Conservation (phyloP, 1,140 invertebrate genomes). For the Panonychus citri region DNA sequence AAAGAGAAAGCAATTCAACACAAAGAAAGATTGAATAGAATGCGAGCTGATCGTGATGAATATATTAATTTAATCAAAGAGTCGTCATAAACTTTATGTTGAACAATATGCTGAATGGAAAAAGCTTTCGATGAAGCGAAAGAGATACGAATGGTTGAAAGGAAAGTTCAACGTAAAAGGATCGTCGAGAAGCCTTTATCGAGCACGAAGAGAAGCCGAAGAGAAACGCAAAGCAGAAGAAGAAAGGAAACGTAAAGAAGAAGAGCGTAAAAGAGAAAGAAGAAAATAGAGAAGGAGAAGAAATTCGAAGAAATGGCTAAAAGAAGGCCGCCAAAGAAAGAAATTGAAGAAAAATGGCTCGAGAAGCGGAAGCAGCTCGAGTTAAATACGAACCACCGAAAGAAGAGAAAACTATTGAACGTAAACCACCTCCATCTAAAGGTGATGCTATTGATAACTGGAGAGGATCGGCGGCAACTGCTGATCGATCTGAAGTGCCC, state of each 20-base stretch:
- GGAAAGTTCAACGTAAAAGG: no score
- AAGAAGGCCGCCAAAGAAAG: background rate
- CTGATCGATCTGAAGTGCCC: no score
- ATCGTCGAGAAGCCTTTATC: slow-evolving; percentile 29
- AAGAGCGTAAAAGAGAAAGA: slow-evolving; percentile 16
- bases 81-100: slow-evolving; percentile 12
- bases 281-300: background rate
- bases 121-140: slow-evolving; percentile 47
- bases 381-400: background rate
- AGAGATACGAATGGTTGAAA: slow-evolving; percentile 43
- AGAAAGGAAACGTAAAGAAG: slow-evolving; percentile 27
- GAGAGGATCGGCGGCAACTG: no score
- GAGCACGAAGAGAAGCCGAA: slow-evolving; percentile 34
- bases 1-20: slow-evolving; percentile 64
- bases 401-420: background rate
- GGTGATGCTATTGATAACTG: no score
- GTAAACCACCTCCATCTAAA: background rate
- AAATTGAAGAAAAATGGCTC: background rate
- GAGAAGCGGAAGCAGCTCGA: background rate
- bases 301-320: background rate
- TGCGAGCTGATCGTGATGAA: slow-evolving; percentile 51
- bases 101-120: slow-evolving; percentile 44
- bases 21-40: slow-evolving; percentile 45
- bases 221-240: slow-evolving; percentile 41
- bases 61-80: slow-evolving; percentile 44